These are phyloP conservation scores for Hemibagrus wyckioides DNA, from an alignment of 2,113 vertebrate genomes.

Conservation along the genomic window DNA sequence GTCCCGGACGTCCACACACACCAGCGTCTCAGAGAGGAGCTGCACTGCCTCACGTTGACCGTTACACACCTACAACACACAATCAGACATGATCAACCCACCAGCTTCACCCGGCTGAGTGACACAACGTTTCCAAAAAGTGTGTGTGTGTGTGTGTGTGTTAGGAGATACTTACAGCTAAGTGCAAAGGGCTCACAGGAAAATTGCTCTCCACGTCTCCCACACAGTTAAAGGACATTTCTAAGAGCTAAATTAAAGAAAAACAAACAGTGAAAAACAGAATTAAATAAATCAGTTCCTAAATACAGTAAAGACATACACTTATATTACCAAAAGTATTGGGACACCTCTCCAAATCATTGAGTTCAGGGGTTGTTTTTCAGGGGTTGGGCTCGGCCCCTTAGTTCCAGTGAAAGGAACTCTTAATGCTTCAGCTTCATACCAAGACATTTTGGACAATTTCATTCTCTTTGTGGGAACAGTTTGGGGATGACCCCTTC, in stretches of 20 bases:
- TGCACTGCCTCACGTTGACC: constrained; percentile 93
- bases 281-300: background rate
- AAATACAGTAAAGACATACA: background rate
- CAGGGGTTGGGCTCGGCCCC: too few species aligned
- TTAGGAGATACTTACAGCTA: constrained; percentile 85
- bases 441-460: too few species aligned
- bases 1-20: constrained; percentile 92
- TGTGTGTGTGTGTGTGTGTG: background rate
- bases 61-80: constrained; percentile 81
- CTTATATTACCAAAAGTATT: too few species aligned
- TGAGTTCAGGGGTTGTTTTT: too few species aligned
- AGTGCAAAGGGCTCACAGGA: constrained; percentile 95
- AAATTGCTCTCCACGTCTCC: constrained; percentile 92
- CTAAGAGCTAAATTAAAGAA: constrained; percentile 81
- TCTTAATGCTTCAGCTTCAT: too few species aligned
- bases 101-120: background rate
- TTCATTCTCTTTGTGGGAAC: too few species aligned
- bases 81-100: background rate
- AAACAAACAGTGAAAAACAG: background rate
- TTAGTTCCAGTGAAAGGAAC: too few species aligned
- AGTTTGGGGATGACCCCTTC: too few species aligned
- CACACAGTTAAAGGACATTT: constrained; percentile 96
- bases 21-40: constrained; percentile 90
- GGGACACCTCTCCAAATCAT: too few species aligned
- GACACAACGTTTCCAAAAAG: background rate